Percentiles rank a stretch among this genome's conserved stretches.
phyloP scores from a whole-genome alignment of 2,797 vertebrate species.

The Todus mexicanus region DNA sequence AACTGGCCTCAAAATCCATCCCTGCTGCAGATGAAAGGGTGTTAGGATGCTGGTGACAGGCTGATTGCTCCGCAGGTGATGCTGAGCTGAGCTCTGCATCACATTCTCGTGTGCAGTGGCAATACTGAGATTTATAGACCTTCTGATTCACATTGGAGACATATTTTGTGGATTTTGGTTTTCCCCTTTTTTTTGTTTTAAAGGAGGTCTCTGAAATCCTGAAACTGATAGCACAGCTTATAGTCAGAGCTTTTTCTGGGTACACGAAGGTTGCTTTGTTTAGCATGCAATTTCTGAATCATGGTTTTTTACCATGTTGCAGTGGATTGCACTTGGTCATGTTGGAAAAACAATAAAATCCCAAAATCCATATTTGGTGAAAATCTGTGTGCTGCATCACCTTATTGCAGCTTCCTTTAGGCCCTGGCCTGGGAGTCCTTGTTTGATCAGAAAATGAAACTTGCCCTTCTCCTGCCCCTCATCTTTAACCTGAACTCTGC shows the following conservation, averaged over 20 bases:
- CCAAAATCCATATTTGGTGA: not conserved
- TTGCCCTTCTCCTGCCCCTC: not conserved
- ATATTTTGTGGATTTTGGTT: not conserved
- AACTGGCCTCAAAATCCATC: not conserved
- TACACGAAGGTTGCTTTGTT: not conserved
- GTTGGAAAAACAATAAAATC: not conserved
- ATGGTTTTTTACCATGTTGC: not conserved
- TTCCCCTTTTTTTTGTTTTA: not conserved
- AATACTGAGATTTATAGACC: not conserved
- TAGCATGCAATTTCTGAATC: not conserved
- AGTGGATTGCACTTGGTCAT: not conserved
- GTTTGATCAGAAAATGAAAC: not conserved
- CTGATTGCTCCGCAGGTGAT: accelerated
- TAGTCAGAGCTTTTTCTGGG: not conserved
- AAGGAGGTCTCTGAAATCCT: not conserved
- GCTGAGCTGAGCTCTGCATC: not conserved
- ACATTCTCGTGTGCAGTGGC: not conserved
- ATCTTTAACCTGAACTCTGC: not conserved
- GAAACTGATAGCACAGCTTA: not conserved
- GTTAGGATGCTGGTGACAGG: not conserved
- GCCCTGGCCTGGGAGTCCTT: not conserved
- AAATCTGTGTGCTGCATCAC: not conserved
- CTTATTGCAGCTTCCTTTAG: not conserved
- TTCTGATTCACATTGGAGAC: not conserved
- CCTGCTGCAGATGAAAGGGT: not conserved